A percentile compares a stretch with the other conserved stretches of the same genome.
These are phyloP conservation scores for Coracias cyanogaster DNA, from an alignment of 2,797 vertebrate species.

Conservation along the genomic window DNA sequence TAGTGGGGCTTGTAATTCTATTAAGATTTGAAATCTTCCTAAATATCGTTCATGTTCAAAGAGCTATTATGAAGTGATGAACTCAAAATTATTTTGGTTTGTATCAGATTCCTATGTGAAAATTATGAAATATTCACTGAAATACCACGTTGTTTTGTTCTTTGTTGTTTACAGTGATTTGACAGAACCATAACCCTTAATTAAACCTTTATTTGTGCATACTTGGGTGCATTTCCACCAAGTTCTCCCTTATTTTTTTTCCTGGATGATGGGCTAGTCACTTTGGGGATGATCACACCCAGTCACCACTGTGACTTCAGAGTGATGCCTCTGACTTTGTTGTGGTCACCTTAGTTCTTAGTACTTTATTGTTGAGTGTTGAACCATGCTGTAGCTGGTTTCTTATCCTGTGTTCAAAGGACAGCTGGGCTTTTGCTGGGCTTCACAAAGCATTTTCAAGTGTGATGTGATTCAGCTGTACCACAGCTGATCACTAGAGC, in stretches of 20 bases:
- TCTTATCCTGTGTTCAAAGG: neutral
- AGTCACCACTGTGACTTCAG: neutral
- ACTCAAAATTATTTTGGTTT: neutral
- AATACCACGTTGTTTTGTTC: neutral
- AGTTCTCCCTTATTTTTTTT: neutral
- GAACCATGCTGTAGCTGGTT: neutral
- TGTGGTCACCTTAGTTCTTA: neutral
- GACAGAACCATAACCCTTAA: neutral
- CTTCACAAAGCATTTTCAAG: neutral
- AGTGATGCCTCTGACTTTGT: neutral
- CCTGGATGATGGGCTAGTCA: rapidly evolving
- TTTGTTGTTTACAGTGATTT: neutral
- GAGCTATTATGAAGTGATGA: neutral
- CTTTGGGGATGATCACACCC: neutral
- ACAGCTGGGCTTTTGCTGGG: neutral
- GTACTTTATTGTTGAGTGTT: neutral
- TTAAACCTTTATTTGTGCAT: neutral
- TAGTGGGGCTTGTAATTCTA: neutral
- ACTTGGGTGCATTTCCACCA: neutral
- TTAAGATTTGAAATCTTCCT: neutral
- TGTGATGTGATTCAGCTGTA: neutral
- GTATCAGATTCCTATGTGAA: neutral
- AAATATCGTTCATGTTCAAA: neutral
- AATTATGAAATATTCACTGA: neutral
- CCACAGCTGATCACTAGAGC: neutral